phyloP scores from a whole-genome alignment of 2,888 invertebrate species.

The Ganaspis brasiliensis region DNA sequence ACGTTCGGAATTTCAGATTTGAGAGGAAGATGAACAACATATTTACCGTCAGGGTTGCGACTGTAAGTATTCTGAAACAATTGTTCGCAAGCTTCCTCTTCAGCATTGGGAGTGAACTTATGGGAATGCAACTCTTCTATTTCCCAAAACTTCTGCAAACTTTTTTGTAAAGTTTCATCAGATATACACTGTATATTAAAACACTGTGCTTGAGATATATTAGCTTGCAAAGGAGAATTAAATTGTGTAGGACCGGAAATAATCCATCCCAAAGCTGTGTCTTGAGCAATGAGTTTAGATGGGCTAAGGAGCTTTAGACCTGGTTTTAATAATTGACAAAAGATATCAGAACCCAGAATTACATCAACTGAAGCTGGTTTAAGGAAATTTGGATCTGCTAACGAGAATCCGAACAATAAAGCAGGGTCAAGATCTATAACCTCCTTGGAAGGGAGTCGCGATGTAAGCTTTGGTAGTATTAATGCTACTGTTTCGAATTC shows the following conservation, averaged over 20 bases:
- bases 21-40: slow-evolving; percentile 4
- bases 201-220: neutral
- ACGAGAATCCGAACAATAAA: neutral
- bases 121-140: slow-evolving; percentile 4
- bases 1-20: neutral
- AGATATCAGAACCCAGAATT: slow-evolving; percentile 54
- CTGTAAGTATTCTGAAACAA: neutral
- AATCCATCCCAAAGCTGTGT: slow-evolving; percentile 55
- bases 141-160: slow-evolving; percentile 22
- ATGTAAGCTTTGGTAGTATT: slow-evolving; percentile 46
- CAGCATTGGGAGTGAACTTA: neutral
- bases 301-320: slow-evolving; percentile 26
- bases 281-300: slow-evolving; percentile 47
- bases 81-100: slow-evolving; percentile 17
- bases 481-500: slow-evolving; percentile 39
- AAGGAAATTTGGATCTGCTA: slow-evolving; percentile 48
- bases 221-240: slow-evolving; percentile 12
- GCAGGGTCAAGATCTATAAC: slow-evolving; percentile 12
- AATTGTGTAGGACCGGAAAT: slow-evolving; percentile 45
- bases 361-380: slow-evolving; percentile 36
- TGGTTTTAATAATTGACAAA: slow-evolving; percentile 46
- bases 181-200: neutral
- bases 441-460: slow-evolving; percentile 41
- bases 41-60: neutral
- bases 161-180: neutral